These are phyloP conservation scores for Campoletis sonorensis DNA, from an alignment of 1,140 invertebrate species.

Conservation along the genomic window DNA sequence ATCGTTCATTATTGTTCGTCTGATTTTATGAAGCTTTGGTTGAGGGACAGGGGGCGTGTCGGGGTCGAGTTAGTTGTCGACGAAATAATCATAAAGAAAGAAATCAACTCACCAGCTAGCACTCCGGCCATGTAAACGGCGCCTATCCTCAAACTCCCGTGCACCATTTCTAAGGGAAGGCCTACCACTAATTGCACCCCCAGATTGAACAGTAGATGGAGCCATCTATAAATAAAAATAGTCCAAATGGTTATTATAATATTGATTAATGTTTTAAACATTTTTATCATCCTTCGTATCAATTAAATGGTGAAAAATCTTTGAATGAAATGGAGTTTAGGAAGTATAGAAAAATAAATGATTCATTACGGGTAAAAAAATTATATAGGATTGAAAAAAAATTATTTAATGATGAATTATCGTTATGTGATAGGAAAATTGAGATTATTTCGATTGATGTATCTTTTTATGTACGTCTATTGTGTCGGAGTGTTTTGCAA, in stretches of 20 bases:
- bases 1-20: background rate
- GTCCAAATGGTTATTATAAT: slow-evolving; percentile 21
- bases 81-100: background rate
- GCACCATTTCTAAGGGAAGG: slow-evolving; percentile 97
- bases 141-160: slow-evolving; percentile 91
- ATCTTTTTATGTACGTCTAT: background rate
- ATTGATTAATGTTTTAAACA: background rate
- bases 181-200: slow-evolving; percentile 94
- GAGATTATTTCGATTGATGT: too few species aligned
- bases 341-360: background rate
- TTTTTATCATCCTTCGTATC: background rate
- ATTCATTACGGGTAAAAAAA: too few species aligned
- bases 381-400: too few species aligned
- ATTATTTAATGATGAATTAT: too few species aligned
- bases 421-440: too few species aligned
- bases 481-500: background rate
- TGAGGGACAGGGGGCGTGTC: background rate
- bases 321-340: too few species aligned
- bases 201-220: slow-evolving; percentile 96
- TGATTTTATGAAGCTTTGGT: background rate
- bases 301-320: background rate
- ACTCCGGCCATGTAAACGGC: slow-evolving; percentile 96
- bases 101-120: slow-evolving; percentile 83
- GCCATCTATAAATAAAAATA: slow-evolving; percentile 84
- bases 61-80: background rate